Evolutionary conservation across 2,797 vertebrate species (phyloP), one percentile per base, ranked within the genome.

Genomic region (Anomalospiza imberbis): DNA sequence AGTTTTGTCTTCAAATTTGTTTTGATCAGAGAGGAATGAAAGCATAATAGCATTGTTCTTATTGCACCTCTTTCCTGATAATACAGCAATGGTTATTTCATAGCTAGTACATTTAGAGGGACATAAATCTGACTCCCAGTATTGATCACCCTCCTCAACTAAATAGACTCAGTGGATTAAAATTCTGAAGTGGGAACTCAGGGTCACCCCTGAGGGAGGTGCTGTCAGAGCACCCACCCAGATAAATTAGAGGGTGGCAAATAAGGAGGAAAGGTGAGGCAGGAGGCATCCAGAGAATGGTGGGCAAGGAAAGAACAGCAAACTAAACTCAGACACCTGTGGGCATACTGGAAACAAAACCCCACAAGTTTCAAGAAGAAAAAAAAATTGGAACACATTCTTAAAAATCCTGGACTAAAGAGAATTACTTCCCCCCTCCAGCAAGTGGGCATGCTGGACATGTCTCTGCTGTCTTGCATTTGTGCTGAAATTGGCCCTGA

Each of bases 151-250:
- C 29, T 40, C 48, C 44, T n/a, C 51, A 83, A 78, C 24, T 36
- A 73, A 91, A 61, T 57, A 66, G 45, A 78, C 77, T 96, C 93
- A 77, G 55, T 85, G 91, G 88, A 95, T 97, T 97, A 95, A 97
- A 93, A 94, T 90, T 92, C 90, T 96, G 76, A 83, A 79, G 85
- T 71, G 70, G 74, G 95, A 87, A 58, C 36, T 48, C 91, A 87
- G 83, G 31, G 77, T 93, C 17, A n/a, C 54, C 85, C 89, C 92
- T 82, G 76, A 85, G 66, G 84, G 91, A 96, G 45, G 34, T 92
- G 48, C 76, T 85, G 77, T 68, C 93, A 71, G 74, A 85, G 81
- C 66, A 89, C 70, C 89, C 65, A 58, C 71, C 90, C 31, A 26
- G 75, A 80, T 83, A 91, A 96, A 93, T 92, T 70, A 95, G 85